Conservation (phyloP, 2,888 invertebrate genomes). For the Embidobia sp. region DNA sequence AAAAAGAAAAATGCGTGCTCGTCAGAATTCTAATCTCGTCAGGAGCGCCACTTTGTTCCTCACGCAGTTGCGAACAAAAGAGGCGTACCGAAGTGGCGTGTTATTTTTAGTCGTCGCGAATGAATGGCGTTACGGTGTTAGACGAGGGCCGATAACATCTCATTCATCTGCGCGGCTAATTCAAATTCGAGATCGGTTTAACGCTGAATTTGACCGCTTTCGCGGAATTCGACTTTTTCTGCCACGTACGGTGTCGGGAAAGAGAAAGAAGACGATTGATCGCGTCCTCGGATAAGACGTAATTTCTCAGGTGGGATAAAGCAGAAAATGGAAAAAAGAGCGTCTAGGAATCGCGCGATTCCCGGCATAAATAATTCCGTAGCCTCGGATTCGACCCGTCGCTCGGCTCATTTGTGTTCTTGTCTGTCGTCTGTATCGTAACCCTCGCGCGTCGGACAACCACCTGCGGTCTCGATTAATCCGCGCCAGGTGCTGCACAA, state of each 20-base stretch:
- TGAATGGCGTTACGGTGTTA: conserved; percentile 8
- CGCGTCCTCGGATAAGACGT: conserved; percentile 56
- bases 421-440: conserved; percentile 32
- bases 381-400: conserved; percentile 35
- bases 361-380: conserved; percentile 38
- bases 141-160: conserved; percentile 23
- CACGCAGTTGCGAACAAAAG: neutral
- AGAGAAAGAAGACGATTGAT: conserved; percentile 46
- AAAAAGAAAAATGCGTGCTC: no score
- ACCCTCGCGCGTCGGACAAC: conserved; percentile 32
- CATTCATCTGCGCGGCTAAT: conserved; percentile 33
- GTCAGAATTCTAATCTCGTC: no score
- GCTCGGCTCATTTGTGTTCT: conserved; percentile 34
- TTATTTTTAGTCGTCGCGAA: conserved; percentile 14
- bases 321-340: conserved; percentile 33
- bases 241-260: conserved; percentile 24
- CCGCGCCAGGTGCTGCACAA: conserved; percentile 58
- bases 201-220: conserved; percentile 25
- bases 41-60: neutral
- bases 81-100: neutral
- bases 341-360: conserved; percentile 53
- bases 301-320: conserved; percentile 50
- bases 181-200: conserved; percentile 31
- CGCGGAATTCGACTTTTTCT: conserved; percentile 16
- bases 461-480: conserved; percentile 65